phyloP scores from a whole-genome alignment of 1,140 invertebrate species.

The Ridgeia piscesae region DNA sequence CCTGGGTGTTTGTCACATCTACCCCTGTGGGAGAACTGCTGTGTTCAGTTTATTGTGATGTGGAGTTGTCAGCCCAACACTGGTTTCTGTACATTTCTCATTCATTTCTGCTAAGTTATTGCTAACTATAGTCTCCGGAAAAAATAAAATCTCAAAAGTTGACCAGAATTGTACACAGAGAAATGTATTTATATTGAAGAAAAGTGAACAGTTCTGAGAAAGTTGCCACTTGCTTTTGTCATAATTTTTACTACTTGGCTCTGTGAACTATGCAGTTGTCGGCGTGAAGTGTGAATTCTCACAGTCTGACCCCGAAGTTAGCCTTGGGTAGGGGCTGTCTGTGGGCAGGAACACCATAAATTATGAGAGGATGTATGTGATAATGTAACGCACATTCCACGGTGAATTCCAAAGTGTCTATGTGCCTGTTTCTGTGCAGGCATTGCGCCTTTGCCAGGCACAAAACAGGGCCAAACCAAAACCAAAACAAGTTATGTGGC shows the following conservation, averaged over 20 bases:
- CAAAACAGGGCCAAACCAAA: background rate
- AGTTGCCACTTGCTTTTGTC: no score
- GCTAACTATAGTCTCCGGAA: no score
- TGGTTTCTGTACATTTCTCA: no score
- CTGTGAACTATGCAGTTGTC: background rate
- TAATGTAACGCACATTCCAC: background rate
- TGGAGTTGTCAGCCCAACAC: no score
- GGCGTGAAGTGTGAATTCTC: background rate
- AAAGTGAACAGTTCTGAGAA: no score
- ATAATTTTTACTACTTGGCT: background rate
- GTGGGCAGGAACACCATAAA: background rate
- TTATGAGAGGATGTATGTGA: background rate
- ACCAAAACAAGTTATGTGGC: background rate
- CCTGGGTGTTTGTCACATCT: background rate
- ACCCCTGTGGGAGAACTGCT: no score
- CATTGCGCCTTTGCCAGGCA: background rate
- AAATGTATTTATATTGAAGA: background rate
- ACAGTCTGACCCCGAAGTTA: background rate
- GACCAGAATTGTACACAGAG: background rate
- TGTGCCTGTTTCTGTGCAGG: background rate
- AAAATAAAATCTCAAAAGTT: background rate
- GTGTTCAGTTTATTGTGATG: no score
- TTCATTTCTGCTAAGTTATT: no score
- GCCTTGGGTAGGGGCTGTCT: background rate
- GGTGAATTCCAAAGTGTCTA: background rate